Percentiles rank a stretch among this genome's conserved stretches.
phyloP scores from a whole-genome alignment of 2,888 invertebrate species.

The Pterobdella sp. region DNA sequence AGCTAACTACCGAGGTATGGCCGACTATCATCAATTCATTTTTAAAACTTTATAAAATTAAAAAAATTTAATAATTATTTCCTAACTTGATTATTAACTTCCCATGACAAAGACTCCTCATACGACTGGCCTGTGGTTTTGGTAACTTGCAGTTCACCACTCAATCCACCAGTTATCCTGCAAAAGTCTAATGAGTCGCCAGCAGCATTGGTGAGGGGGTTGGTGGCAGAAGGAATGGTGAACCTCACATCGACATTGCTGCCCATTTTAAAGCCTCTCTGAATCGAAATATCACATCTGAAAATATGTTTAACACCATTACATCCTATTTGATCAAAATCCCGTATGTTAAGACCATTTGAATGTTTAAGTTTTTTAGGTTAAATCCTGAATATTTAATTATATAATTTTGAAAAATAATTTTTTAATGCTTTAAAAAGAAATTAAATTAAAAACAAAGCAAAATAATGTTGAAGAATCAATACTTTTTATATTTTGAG shows the following conservation, averaged over 20 bases:
- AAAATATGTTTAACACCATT: too few species aligned
- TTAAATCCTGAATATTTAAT: too few species aligned
- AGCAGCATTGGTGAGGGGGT: neutral
- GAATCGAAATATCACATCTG: constrained; percentile 29
- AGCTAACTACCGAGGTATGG: too few species aligned
- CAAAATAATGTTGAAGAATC: too few species aligned
- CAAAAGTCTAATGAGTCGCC: constrained; percentile 23
- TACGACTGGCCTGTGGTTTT: constrained; percentile 31
- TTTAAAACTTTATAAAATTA: neutral
- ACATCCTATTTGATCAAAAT: too few species aligned
- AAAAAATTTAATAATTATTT: neutral
- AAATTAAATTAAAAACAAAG: too few species aligned
- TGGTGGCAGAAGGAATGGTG: constrained; percentile 27
- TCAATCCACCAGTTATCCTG: constrained; percentile 31
- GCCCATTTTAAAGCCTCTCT: constrained; percentile 28
- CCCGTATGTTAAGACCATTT: too few species aligned
- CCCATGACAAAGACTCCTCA: constrained; percentile 32
- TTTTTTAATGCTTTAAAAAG: too few species aligned
- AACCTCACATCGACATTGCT: constrained; percentile 24
- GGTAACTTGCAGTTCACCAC: constrained; percentile 31
- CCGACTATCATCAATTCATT: neutral
- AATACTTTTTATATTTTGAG: too few species aligned
- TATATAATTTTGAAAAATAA: too few species aligned
- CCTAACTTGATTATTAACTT: constrained; percentile 30
- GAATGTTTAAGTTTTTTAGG: too few species aligned